These are phyloP conservation scores for Hydrophis major DNA, from an alignment of 2,797 vertebrate species.

Conservation along the genomic window DNA sequence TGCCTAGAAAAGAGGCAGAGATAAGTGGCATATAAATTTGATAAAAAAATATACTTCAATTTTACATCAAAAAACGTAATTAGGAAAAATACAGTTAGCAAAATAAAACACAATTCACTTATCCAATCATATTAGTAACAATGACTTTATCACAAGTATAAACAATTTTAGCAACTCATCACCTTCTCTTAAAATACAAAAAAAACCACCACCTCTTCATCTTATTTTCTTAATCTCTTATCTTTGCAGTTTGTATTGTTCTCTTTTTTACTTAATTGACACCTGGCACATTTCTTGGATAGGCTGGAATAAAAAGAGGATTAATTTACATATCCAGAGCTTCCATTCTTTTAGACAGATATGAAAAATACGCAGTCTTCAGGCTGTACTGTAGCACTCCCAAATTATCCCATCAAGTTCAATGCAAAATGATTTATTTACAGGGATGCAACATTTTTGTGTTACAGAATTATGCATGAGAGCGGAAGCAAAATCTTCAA, in stretches of 20 bases:
- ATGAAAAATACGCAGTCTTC: background rate
- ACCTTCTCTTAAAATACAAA: background rate
- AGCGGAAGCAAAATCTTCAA: background rate
- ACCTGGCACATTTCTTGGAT: background rate
- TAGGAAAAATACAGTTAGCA: background rate
- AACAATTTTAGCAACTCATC: background rate
- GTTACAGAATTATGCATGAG: background rate
- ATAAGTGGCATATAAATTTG: background rate
- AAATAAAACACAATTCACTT: background rate
- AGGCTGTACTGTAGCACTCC: background rate
- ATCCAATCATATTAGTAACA: background rate
- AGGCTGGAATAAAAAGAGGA: background rate
- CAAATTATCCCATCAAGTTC: background rate
- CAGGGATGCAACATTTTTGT: background rate
- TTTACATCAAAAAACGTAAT: background rate
- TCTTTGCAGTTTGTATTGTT: background rate
- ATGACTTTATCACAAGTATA: background rate
- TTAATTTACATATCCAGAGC: background rate
- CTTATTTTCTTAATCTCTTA: background rate
- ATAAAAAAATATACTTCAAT: background rate
- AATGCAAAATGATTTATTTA: background rate
- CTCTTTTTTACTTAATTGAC: background rate
- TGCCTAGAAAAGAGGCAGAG: background rate
- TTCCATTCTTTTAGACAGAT: background rate
- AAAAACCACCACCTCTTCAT: background rate